A percentile compares a stretch with the other conserved stretches of the same genome.
Evolutionary conservation across 2,797 vertebrate genomes (phyloP).

Genomic region (Saxicola maurus): DNA sequence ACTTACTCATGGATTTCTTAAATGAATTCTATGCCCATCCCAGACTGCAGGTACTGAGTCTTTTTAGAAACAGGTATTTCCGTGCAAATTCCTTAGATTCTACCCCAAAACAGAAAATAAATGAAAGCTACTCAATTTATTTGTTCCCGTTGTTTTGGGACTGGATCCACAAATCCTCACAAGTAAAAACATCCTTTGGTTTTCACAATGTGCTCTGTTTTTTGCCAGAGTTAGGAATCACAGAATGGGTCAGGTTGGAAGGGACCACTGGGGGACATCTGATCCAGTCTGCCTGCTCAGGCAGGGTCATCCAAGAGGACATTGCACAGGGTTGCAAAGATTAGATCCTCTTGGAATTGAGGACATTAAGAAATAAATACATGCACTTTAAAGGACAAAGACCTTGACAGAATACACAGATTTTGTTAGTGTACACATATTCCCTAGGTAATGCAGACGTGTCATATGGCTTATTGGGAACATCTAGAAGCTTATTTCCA

Average conservation of each 20-base stretch:
- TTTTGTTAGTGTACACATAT: not conserved
- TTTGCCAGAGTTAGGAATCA: not conserved
- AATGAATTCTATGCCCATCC: conserved; percentile 85
- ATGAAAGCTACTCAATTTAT: not conserved
- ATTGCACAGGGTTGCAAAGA: not conserved
- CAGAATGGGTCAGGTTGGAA: not conserved
- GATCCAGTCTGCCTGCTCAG: not conserved
- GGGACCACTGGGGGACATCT: not conserved
- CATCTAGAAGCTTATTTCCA: not conserved
- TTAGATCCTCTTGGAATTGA: not conserved
- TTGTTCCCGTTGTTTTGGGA: not conserved
- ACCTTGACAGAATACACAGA: not conserved
- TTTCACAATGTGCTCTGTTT: not conserved
- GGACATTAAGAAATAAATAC: not conserved
- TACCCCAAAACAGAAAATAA: conserved; percentile 1
- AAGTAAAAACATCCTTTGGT: not conserved
- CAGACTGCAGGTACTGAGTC: conserved; percentile 74
- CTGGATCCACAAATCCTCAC: not conserved
- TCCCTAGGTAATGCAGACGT: not conserved
- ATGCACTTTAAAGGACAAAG: not conserved
- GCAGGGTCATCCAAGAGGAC: not conserved
- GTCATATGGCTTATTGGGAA: not conserved
- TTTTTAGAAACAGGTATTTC: conserved; percentile 21
- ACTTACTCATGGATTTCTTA: conserved; percentile 83
- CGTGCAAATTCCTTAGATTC: not conserved